A percentile compares a stretch with the other conserved stretches of the same genome.
phyloP scores from a whole-genome alignment of 2,797 vertebrate species.

The Helarctos malayanus region DNA sequence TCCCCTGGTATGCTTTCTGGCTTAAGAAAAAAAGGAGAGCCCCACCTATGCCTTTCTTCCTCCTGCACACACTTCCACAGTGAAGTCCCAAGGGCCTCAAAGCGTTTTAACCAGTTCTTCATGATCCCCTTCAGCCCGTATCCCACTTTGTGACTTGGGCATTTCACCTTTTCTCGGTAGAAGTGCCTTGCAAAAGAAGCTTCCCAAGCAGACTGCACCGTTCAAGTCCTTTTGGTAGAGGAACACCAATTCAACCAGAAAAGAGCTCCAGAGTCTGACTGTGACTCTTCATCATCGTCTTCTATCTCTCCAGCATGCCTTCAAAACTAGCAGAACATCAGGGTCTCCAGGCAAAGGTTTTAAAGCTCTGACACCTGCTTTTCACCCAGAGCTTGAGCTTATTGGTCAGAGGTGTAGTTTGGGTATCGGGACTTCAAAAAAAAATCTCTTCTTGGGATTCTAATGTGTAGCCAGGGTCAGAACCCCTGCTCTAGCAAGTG shows the following conservation, averaged over 20 bases:
- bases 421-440: background rate
- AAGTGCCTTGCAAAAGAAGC: constrained; percentile 28
- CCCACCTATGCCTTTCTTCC: background rate
- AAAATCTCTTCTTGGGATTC: background rate
- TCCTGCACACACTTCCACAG: background rate
- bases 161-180: background rate
- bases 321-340: background rate
- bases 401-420: background rate
- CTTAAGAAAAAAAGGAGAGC: background rate
- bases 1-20: background rate
- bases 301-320: background rate
- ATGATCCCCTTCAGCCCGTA: background rate
- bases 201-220: background rate
- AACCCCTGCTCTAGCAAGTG: background rate
- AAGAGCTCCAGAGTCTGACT: background rate
- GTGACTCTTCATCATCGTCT: background rate
- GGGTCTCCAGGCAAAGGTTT: background rate
- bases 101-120: background rate
- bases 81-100: background rate
- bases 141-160: background rate
- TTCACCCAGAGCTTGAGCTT: background rate
- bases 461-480: background rate
- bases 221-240: background rate
- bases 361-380: too few species aligned
- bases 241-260: background rate